Base-by-base conservation (phyloP, 2,888 invertebrate genomes). In the Melangyna quadrimaculata region DNA sequence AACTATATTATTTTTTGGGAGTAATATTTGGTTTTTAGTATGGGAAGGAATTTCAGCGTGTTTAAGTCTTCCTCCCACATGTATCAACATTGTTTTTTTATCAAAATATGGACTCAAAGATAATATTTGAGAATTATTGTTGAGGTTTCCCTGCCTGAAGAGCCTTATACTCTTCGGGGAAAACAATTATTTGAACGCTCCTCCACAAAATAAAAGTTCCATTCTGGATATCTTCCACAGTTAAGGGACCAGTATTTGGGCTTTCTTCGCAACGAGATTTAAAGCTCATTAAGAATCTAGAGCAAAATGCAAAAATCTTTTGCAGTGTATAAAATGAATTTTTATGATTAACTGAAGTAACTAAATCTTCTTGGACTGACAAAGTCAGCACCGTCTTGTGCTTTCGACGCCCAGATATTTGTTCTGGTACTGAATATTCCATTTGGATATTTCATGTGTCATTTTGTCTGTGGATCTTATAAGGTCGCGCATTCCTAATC, bases 251-350 rank as follows among this genome's bases (percentile, higher is more conserved):
- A 35, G 37, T 19, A 37, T 32, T 35, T 51, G 8, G 14, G 72
- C 14, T 12, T 55, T 8, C 32, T 55, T 32, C 55, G 10, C 19
- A 10, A 8, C n/a, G 40, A n/a, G n/a, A 40, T n/a, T 72, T 10
- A 40, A 37, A 22, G 14, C 35, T 48, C 27, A 17, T 65, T 48
- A n/a, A 35, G 55, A 65, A 78, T 22, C 45, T 63, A 24, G 12
- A 57, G 9, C 35, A 57, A 32, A 32, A 51, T 48, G 55, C 51
- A 43, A 74, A 43, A 17, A 55, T 55, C 63, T 61, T 61, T 61
- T 45, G 53, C 1, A 55, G 3, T 6, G 53, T 55, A 40, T 27
- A 55, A 43, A 65, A 32, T 12, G 63, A 65, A 29, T 63, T 63
- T 32, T n/a, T 65, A 35, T 57, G 35, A 12, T 57, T 35, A 19